phyloP scores from a whole-genome alignment of 2,113 vertebrate species.

The Spea bombifrons region DNA sequence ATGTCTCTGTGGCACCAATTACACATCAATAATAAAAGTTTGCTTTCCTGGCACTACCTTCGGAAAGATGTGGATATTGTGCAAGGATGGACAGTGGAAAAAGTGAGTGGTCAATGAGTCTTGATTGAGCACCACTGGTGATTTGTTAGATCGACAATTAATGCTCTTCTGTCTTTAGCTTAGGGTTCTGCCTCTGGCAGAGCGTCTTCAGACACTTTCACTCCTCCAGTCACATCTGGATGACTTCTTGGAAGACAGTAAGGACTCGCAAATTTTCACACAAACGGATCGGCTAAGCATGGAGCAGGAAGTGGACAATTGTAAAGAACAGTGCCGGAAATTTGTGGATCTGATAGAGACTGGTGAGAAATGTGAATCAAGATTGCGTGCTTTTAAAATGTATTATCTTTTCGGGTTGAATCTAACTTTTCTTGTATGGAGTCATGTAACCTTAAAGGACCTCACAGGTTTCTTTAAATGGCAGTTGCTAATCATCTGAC shows the following conservation, averaged over 20 bases:
- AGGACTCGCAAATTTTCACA: constrained; percentile 83
- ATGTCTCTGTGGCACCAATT: constrained; percentile 97
- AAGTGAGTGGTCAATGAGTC: constrained; percentile 60
- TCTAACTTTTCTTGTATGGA: no score
- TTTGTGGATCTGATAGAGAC: constrained; percentile 87
- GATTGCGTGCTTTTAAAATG: neutral
- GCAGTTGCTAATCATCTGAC: no score
- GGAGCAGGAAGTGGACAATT: constrained; percentile 79
- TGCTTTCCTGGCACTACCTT: constrained; percentile 94
- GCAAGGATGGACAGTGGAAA: constrained; percentile 85
- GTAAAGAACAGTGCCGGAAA: constrained; percentile 78
- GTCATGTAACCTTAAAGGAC: no score
- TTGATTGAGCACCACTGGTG: neutral
- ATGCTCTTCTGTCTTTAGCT: constrained; percentile 64
- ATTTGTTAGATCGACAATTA: neutral
- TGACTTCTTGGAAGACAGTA: constrained; percentile 89
- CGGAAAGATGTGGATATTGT: constrained; percentile 81
- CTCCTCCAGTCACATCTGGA: constrained; percentile 79
- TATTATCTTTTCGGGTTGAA: neutral
- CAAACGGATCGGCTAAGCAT: constrained; percentile 74
- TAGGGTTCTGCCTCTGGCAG: constrained; percentile 69
- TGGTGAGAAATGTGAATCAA: constrained; percentile 64
- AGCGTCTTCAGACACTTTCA: constrained; percentile 78
- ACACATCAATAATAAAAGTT: constrained; percentile 92
- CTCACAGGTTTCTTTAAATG: no score